Evolutionary conservation across 2,113 vertebrate species (phyloP).

Genomic region (Salvator merianae): DNA sequence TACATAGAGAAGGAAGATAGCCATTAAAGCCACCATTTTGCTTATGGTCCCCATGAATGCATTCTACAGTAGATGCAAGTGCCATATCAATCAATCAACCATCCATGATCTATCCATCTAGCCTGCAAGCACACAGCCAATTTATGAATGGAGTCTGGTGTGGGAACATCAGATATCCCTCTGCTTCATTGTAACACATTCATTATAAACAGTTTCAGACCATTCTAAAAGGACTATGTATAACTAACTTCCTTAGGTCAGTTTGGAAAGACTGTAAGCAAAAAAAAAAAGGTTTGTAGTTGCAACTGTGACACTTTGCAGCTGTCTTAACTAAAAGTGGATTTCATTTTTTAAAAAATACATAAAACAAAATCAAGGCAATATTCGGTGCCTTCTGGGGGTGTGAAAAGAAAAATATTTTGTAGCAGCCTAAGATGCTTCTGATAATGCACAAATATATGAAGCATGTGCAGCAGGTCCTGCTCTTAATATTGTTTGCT

Average conservation of each 20-base stretch:
- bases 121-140: neutral
- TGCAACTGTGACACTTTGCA: constrained; percentile 57
- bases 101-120: neutral
- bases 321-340: constrained; percentile 35
- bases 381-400: constrained; percentile 53
- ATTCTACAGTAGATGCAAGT: neutral
- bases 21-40: neutral
- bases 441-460: constrained; percentile 51
- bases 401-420: constrained; percentile 50
- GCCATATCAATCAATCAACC: too few species aligned
- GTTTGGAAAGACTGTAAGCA: constrained; percentile 35
- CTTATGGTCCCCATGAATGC: neutral
- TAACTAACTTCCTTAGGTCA: constrained; percentile 44
- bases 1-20: neutral
- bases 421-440: constrained; percentile 10
- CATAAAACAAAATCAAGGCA: constrained; percentile 44
- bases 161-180: neutral
- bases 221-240: neutral
- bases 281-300: constrained; percentile 40
- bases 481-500: constrained; percentile 38
- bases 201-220: neutral
- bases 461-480: constrained; percentile 38
- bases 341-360: constrained; percentile 51
- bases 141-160: too few species aligned
- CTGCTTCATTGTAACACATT: neutral